These are phyloP conservation scores for Prunella himalayana DNA, from an alignment of 2,113 vertebrate genomes.

Conservation along the genomic window DNA sequence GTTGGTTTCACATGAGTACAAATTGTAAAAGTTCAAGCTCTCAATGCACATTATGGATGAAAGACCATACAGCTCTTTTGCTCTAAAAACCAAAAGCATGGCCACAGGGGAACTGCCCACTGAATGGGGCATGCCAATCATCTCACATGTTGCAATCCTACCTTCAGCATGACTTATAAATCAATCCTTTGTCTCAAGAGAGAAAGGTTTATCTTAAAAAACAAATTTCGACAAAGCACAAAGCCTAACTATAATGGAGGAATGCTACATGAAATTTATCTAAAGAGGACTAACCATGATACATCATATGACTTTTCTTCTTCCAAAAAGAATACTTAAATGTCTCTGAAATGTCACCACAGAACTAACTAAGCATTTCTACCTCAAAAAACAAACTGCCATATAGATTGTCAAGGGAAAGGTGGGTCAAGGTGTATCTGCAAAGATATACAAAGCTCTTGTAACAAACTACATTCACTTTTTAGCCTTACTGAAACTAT, in stretches of 20 bases:
- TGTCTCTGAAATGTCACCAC: neutral
- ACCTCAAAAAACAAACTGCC: neutral
- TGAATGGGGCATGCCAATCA: neutral
- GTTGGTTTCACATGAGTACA: neutral
- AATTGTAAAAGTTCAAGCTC: neutral
- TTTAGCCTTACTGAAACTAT: constrained; percentile 22
- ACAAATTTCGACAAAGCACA: neutral
- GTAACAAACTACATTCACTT: neutral
- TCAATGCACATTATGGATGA: neutral
- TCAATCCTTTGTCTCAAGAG: neutral
- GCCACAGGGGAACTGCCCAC: neutral
- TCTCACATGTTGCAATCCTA: neutral
- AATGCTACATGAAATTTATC: neutral
- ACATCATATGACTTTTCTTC: neutral
- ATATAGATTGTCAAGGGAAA: neutral
- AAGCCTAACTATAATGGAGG: neutral
- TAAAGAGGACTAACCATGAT: neutral
- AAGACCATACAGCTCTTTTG: neutral
- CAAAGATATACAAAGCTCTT: neutral
- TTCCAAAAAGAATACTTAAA: neutral
- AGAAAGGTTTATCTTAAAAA: neutral
- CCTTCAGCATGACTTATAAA: neutral
- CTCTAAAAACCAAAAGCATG: neutral
- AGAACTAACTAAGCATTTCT: neutral
- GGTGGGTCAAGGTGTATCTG: neutral